Conservation (phyloP, 2,113 vertebrate species). For the Cephalopterus ornatus region DNA sequence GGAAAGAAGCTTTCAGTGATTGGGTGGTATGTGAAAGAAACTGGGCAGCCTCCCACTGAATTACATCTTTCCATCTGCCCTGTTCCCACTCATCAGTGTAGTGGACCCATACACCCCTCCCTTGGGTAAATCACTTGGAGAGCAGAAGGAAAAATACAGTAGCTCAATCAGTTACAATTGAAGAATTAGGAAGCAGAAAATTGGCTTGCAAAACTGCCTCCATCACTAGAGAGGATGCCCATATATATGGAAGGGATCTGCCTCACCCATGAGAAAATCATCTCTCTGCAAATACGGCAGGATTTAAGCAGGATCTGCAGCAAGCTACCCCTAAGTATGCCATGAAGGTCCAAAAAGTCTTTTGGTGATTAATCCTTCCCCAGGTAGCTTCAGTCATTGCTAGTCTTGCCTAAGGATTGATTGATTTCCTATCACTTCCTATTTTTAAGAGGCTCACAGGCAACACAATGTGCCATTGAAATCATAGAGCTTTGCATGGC, state of each 20-base stretch:
- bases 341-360: background rate
- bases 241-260: background rate
- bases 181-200: background rate
- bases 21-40: conserved; percentile 17
- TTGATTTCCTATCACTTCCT: background rate
- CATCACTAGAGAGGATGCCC: background rate
- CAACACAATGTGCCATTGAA: background rate
- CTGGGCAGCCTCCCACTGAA: background rate
- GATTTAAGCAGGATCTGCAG: background rate
- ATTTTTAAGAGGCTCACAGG: background rate
- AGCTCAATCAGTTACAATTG: background rate
- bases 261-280: background rate
- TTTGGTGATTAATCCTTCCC: background rate
- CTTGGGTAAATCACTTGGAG: background rate
- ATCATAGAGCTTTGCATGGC: background rate
- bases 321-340: background rate
- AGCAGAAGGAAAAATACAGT: background rate
- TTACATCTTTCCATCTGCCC: background rate
- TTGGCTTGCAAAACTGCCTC: background rate
- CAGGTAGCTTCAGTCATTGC: background rate
- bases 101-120: background rate
- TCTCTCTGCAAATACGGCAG: background rate
- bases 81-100: background rate
- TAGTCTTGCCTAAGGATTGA: background rate
- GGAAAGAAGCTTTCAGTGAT: background rate